These are phyloP conservation scores for Gari tellinella DNA, from an alignment of 2,888 invertebrate species.

Conservation along the genomic window DNA sequence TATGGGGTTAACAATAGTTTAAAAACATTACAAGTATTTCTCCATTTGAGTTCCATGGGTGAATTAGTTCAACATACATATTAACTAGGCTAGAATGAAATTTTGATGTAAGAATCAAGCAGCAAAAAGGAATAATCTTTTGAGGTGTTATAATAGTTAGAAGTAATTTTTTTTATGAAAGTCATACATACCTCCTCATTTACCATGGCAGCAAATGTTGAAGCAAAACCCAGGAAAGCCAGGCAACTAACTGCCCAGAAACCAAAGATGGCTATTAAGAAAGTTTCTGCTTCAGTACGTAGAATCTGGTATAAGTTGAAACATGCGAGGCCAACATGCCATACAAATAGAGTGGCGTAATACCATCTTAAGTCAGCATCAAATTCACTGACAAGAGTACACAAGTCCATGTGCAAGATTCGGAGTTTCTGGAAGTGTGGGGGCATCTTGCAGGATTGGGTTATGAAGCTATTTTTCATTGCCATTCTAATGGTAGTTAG, in stretches of 20 bases:
- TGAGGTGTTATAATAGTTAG: no score
- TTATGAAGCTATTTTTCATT: neutral
- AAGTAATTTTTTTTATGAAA: no score
- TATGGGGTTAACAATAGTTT: no score
- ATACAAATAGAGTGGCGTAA: neutral
- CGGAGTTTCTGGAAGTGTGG: neutral
- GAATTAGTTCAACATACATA: no score
- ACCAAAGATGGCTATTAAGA: neutral
- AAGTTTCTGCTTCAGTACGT: neutral
- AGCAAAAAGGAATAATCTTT: no score
- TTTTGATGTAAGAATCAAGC: no score
- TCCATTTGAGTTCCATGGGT: no score
- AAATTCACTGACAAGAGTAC: constrained; percentile 2
- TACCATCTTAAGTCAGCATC: constrained; percentile 14
- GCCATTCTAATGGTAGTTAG: no score
- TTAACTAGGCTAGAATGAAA: no score
- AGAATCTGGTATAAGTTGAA: constrained; percentile 4
- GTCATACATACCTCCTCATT: constrained; percentile 8
- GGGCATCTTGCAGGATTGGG: neutral
- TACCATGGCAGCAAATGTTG: constrained; percentile 12
- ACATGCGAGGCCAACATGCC: constrained; percentile 7
- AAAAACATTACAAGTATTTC: no score
- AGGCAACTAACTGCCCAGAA: neutral
- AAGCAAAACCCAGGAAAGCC: neutral
- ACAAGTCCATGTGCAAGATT: constrained; percentile 1